These are phyloP conservation scores for Rhopalosiphum maidis DNA, from an alignment of 1,140 invertebrate species.

Conservation along the genomic window DNA sequence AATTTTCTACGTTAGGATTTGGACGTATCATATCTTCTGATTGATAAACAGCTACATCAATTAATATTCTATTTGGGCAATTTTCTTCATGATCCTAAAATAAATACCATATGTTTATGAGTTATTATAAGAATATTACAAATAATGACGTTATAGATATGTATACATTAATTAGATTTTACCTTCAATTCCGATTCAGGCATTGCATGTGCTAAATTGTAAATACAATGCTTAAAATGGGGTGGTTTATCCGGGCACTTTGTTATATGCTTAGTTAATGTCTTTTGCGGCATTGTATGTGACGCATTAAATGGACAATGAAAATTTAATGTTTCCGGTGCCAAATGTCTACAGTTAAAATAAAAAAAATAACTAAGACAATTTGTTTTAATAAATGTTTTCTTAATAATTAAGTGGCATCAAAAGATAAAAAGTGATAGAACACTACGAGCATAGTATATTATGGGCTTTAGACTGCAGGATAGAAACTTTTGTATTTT, in stretches of 20 bases:
- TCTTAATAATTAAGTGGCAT: neutral
- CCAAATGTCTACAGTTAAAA: conserved; percentile 18
- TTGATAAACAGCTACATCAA: neutral
- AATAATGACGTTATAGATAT: neutral
- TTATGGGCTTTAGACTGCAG: too few species aligned
- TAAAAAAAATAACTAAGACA: neutral
- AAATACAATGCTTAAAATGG: neutral
- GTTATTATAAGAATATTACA: neutral
- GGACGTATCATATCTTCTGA: conserved; percentile 19
- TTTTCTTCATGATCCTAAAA: conserved; percentile 20
- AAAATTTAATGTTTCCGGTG: neutral
- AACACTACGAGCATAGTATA: too few species aligned
- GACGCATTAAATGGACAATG: conserved; percentile 7
- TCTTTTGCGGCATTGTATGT: conserved; percentile 16
- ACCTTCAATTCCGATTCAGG: neutral
- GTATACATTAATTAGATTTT: neutral
- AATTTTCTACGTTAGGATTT: neutral
- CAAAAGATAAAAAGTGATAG: neutral
- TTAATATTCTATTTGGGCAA: conserved; percentile 14
- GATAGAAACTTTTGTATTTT: too few species aligned
- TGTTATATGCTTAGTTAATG: neutral
- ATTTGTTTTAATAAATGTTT: neutral
- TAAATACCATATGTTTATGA: neutral
- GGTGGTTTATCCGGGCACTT: neutral
- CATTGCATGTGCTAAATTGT: conserved; percentile 34